These are phyloP conservation scores for Erpetoichthys calabaricus DNA, from an alignment of 2,797 vertebrate species.

Conservation along the genomic window DNA sequence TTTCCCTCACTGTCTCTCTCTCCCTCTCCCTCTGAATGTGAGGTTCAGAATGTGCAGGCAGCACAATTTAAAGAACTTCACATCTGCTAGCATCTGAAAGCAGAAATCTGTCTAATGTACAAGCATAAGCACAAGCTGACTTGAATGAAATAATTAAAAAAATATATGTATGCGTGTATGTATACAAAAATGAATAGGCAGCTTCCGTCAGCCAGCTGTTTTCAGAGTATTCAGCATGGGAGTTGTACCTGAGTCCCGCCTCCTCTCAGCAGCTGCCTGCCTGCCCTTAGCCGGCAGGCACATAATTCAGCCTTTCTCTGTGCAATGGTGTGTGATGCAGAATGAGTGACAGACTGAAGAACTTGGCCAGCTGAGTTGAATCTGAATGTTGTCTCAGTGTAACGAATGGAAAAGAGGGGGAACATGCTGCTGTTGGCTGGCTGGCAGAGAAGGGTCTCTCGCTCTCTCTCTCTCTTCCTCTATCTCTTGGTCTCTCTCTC, in stretches of 20 bases:
- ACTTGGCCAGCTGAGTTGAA: constrained; percentile 3
- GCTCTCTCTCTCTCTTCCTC: constrained; percentile 11
- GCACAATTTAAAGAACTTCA: neutral
- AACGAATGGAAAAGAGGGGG: neutral
- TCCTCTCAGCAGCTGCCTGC: constrained; percentile 1
- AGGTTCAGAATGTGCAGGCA: too few relatives aligned
- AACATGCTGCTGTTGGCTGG: constrained; percentile 4
- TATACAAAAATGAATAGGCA: neutral
- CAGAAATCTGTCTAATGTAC: neutral
- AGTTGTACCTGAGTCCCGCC: constrained; percentile 4
- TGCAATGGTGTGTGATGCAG: constrained; percentile 2
- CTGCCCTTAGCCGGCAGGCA: constrained; percentile 4
- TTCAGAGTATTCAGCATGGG: constrained; percentile 2
- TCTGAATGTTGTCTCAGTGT: neutral
- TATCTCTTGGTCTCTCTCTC: constrained; percentile 19
- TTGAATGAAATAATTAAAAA: too few relatives aligned
- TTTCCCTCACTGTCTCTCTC: neutral
- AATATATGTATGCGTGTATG: too few relatives aligned
- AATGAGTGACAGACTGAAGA: constrained; percentile 8
- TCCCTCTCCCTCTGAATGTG: neutral
- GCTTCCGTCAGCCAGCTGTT: constrained; percentile 2
- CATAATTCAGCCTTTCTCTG: constrained; percentile 2
- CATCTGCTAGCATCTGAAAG: neutral
- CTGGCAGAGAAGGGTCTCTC: constrained; percentile 2
- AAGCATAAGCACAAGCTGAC: neutral